Base-by-base conservation (phyloP, 92 coral and sea anemone genomes). In the Epizoanthus illoricatus region DNA sequence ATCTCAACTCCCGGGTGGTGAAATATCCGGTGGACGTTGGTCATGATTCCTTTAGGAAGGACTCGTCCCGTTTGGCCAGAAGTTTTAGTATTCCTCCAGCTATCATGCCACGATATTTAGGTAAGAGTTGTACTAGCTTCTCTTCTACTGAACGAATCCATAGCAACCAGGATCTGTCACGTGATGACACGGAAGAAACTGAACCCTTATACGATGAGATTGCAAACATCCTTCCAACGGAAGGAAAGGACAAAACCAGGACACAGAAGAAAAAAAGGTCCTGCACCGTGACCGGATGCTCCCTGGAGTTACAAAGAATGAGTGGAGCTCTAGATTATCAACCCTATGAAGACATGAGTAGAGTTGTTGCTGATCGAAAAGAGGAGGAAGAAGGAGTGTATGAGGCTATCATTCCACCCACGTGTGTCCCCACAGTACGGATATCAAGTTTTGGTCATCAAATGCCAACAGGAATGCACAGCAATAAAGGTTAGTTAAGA, bases 271-370 rank as follows among this genome's bases (percentile, higher is more conserved):
- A 62, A 54, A 78, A 18, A 55, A 19, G 82, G 13, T 78, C 58
- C 5, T 59, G 23, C 59, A 78, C 71, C 24, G 82, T 59, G 54
- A 43, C 20, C n/a, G 33, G 81, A 20, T 59, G 45, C 23, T 57
- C 55, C 57, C 0, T 19, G 42, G 69, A 75, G 19, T 39, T 49
- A 13, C 82, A 43, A 2, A 21, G 28, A 12, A 36, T 24, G 19
- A 13, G 33, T 7, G 43, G 28, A 23, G 13, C 2, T 12, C 28
- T 41, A 7, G 57, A 21, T 61, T 78, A 40, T 64, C 45, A 78
- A 17, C 82, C 58, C 8, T 78, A 78, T 12, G 82, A 78, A 64
- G 61, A 62, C 61, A 78, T 78, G 82, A 78, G 20, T 45, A 39
- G 21, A 23, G 5, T 5, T 20, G 47, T 7, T 43, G 24, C 12